Percentiles rank a stretch among this genome's conserved stretches.
These are phyloP conservation scores for Cavia porcellus DNA, from an alignment of 2,113 vertebrate species.

Conservation along the genomic window DNA sequence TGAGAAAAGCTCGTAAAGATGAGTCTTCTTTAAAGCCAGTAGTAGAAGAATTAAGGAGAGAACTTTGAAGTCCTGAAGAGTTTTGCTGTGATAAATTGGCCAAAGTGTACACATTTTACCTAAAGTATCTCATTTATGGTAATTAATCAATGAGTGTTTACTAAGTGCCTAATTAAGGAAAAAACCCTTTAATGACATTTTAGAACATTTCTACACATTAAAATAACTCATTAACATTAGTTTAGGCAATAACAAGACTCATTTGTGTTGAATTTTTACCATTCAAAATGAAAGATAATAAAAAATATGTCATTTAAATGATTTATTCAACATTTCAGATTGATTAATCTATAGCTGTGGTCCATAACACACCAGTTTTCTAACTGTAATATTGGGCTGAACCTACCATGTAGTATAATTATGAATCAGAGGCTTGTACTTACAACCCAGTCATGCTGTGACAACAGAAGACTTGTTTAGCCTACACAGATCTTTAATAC, in stretches of 20 bases:
- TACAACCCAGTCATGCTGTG: neutral
- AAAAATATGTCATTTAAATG: slow-evolving; percentile 44
- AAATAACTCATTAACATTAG: slow-evolving; percentile 28
- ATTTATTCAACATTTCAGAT: neutral
- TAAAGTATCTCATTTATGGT: slow-evolving; percentile 43
- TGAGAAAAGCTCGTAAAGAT: slow-evolving; percentile 36
- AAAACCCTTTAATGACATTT: slow-evolving; percentile 37
- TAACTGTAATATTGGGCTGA: neutral
- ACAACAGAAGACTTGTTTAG: neutral
- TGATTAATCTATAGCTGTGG: neutral
- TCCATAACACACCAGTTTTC: neutral
- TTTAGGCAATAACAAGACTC: slow-evolving; percentile 46
- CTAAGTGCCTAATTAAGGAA: neutral
- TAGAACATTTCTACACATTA: slow-evolving; percentile 45
- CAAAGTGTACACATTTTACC: slow-evolving; percentile 55
- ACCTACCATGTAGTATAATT: neutral
- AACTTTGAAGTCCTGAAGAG: slow-evolving; percentile 44
- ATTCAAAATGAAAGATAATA: slow-evolving; percentile 54
- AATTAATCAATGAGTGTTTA: slow-evolving; percentile 38
- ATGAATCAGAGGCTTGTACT: neutral
- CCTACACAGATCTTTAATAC: neutral
- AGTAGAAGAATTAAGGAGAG: slow-evolving; percentile 11
- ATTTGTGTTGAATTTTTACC: neutral
- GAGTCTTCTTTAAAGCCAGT: neutral
- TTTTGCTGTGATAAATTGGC: slow-evolving; percentile 40